Percentiles rank a stretch among this genome's conserved stretches.
phyloP scores from a whole-genome alignment of 1,140 invertebrate genomes.

The Phymastichus coffea region DNA sequence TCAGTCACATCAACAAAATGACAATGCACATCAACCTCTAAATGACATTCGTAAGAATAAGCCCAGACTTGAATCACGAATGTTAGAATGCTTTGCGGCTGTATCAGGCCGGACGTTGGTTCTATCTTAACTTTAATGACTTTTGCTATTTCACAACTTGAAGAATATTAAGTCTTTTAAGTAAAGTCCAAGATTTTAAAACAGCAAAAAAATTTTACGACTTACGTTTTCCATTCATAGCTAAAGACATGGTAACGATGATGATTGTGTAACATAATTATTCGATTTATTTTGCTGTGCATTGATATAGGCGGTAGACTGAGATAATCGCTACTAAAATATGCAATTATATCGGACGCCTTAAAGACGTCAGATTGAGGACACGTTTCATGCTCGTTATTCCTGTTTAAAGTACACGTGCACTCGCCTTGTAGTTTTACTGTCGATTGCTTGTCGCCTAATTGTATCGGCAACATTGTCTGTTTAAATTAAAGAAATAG shows the following conservation, averaged over 20 bases:
- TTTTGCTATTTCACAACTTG: constrained; percentile 30
- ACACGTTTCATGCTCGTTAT: background rate
- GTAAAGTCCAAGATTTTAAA: background rate
- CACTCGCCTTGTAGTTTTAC: constrained; percentile 34
- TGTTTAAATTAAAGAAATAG: constrained; percentile 26
- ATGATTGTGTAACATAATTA: constrained; percentile 41
- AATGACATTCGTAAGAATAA: constrained; percentile 28
- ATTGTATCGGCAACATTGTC: constrained; percentile 32
- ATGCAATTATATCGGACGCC: constrained; percentile 32
- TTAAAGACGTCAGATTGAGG: constrained; percentile 25
- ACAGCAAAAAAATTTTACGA: background rate
- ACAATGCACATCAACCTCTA: constrained; percentile 38
- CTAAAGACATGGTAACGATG: constrained; percentile 34
- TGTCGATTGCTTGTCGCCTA: constrained; percentile 31
- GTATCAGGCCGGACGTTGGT: constrained; percentile 39
- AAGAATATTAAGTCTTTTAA: constrained; percentile 1
- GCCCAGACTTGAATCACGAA: constrained; percentile 33
- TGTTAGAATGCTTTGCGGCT: constrained; percentile 34
- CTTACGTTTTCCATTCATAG: constrained; percentile 43
- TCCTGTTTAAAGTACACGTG: constrained; percentile 3
- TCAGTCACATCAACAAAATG: constrained; percentile 39
- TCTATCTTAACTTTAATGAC: constrained; percentile 33
- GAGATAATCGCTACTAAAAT: constrained; percentile 37
- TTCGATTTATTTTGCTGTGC: constrained; percentile 28
- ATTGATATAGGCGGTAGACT: constrained; percentile 29